phyloP scores from a whole-genome alignment of 2,797 vertebrate species.

The Fistularia tabacaria region DNA sequence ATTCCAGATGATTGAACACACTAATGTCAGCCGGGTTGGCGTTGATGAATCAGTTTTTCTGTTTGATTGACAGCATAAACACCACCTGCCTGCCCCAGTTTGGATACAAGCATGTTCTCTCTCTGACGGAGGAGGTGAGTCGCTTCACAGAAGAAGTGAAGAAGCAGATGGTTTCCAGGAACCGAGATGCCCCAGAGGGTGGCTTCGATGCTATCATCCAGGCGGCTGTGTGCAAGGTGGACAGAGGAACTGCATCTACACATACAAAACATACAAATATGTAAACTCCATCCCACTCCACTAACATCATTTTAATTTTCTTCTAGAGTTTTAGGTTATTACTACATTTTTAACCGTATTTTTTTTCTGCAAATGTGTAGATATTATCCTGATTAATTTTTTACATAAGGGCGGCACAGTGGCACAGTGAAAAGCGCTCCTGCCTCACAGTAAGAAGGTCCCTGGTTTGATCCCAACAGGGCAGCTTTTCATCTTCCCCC shows the following conservation, averaged over 20 bases:
- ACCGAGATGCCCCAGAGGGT: conserved; percentile 89
- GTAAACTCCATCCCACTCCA: too few relatives aligned
- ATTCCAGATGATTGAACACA: too few relatives aligned
- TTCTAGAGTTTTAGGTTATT: neutral
- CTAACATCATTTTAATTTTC: too few relatives aligned
- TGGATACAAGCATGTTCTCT: conserved; percentile 91
- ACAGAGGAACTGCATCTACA: neutral
- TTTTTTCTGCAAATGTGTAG: too few relatives aligned
- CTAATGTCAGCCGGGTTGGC: neutral
- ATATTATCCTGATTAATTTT: too few relatives aligned
- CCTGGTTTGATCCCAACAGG: too few relatives aligned
- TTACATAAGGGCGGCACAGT: too few relatives aligned
- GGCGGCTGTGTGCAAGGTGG: conserved; percentile 89
- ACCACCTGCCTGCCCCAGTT: conserved; percentile 88
- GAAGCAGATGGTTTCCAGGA: conserved; percentile 90
- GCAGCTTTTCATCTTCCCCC: too few relatives aligned
- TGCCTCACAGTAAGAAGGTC: too few relatives aligned
- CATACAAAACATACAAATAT: too few relatives aligned
- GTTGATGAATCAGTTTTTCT: conserved; percentile 9
- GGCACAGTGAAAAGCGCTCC: too few relatives aligned
- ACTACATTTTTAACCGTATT: too few relatives aligned
- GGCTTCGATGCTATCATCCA: conserved; percentile 97
- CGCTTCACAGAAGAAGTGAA: conserved; percentile 93
- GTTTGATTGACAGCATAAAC: conserved; percentile 67
- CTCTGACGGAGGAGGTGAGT: conserved; percentile 86